These are phyloP conservation scores for Lepidurus arcticus DNA, from an alignment of 1,140 invertebrate species.

Conservation along the genomic window DNA sequence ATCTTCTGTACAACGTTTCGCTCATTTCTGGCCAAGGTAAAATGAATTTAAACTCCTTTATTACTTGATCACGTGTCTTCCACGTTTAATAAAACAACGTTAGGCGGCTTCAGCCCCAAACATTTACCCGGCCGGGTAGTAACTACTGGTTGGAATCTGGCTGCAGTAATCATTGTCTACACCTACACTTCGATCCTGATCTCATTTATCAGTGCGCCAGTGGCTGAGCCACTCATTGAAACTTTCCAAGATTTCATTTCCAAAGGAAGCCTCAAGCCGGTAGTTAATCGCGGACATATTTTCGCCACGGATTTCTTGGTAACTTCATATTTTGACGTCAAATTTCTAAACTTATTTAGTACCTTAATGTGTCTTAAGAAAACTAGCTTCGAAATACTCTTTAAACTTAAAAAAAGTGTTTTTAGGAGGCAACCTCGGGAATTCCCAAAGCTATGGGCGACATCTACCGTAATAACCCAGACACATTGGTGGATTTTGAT, in stretches of 20 bases:
- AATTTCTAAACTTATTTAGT: neutral
- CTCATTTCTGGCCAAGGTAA: conserved; percentile 2
- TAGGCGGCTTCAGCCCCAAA: neutral
- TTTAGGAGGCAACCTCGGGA: neutral
- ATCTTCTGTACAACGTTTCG: neutral
- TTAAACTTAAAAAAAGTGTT: too few species aligned
- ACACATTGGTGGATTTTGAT: neutral
- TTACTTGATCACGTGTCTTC: too few species aligned
- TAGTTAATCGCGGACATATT: neutral
- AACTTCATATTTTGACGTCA: too few species aligned
- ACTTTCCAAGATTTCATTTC: neutral
- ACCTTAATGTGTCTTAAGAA: neutral
- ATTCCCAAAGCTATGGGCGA: neutral
- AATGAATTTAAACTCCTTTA: neutral
- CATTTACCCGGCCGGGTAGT: neutral
- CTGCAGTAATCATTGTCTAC: neutral
- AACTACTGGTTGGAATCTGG: neutral
- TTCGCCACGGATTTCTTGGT: neutral
- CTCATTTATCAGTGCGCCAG: neutral
- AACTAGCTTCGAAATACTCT: too few species aligned
- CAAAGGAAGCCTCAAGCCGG: neutral
- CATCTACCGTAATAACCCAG: neutral
- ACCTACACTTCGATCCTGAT: conserved; percentile 2
- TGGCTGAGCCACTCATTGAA: neutral
- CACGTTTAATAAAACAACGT: too few species aligned